Base-by-base conservation (phyloP, 2,797 vertebrate genomes). In the Gouania willdenowi region DNA sequence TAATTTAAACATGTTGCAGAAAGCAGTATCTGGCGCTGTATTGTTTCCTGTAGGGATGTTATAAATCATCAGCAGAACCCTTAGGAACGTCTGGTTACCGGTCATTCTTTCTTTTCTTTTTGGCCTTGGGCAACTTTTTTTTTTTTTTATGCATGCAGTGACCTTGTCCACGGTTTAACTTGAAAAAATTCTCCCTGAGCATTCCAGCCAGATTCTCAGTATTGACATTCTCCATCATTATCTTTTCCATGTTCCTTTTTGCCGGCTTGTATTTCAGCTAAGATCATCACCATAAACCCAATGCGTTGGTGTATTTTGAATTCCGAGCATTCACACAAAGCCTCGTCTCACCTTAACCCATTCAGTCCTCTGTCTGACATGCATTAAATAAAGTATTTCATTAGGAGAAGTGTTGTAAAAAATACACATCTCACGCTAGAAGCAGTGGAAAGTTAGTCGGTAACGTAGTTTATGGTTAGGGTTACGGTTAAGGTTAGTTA, bases 41-140 rank as follows among this genome's bases (percentile, higher is more conserved):
- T 35, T 14, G 31, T 65, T 64, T 68, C 54, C 56, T 40, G 23
- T 11, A 30, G 53, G 51, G 46, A 66, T 65, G 66, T 60, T 68
- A 59, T 59, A 58, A 72, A 71, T 77, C 38, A 48, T n/a, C 48
- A 20, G 4, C 24, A 26, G 18, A 46, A 8, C 33, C 31, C 48
- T 28, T 17, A 25, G 32, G 64, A 57, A 63, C 35, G 40, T 48
- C 49, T 66, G 32, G 21, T 17, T 7, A 51, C 41, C 34, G 22
- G n/a, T n/a, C n/a, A n/a, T n/a, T n/a, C n/a, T n/a, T n/a, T n/a
- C n/a, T n/a, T n/a, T n/a, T 37, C 42, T 50, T 51, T 52, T 50
- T 47, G 32, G 30, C 61, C 34, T 57, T 7, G 3, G 40, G 46
- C 33, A 10, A 26, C 41, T 55, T 61, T 19, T 39, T 43, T 41